Conservation (phyloP, 2,113 vertebrate species). For the Elaphurus davidianus region DNA sequence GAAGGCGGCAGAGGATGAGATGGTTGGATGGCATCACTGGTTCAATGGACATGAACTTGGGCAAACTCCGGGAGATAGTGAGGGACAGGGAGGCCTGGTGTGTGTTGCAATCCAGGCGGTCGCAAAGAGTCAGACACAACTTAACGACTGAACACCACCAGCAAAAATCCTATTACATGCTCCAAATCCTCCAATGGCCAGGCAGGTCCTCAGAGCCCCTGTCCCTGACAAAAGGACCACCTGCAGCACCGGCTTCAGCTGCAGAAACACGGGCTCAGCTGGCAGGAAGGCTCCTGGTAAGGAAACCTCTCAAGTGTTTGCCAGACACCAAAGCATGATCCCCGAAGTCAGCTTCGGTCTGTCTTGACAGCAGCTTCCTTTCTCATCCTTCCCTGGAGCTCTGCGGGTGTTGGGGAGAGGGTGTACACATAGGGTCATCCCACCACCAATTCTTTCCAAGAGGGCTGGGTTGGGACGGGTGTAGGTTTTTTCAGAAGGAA, state of each 20-base stretch:
- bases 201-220: not conserved
- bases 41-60: not conserved
- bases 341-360: not conserved
- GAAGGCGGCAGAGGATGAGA: not conserved
- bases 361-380: not conserved
- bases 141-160: not conserved
- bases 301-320: too few species aligned
- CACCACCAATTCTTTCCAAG: not conserved
- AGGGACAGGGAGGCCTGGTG: not conserved
- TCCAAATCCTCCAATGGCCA: conserved; percentile 61
- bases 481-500: not conserved
- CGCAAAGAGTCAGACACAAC: rapidly evolving
- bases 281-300: not conserved
- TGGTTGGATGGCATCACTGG: not conserved
- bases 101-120: not conserved
- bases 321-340: not conserved
- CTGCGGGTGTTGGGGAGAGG: not conserved
- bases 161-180: conserved; percentile 66
- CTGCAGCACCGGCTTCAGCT: not conserved
- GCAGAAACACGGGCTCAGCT: not conserved
- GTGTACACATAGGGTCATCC: too few species aligned
- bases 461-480: not conserved
- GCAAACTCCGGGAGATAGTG: not conserved
- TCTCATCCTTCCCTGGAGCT: not conserved
- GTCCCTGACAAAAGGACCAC: not conserved